phyloP scores from a whole-genome alignment of 2,797 vertebrate genomes.

The Myotis findleyi region DNA sequence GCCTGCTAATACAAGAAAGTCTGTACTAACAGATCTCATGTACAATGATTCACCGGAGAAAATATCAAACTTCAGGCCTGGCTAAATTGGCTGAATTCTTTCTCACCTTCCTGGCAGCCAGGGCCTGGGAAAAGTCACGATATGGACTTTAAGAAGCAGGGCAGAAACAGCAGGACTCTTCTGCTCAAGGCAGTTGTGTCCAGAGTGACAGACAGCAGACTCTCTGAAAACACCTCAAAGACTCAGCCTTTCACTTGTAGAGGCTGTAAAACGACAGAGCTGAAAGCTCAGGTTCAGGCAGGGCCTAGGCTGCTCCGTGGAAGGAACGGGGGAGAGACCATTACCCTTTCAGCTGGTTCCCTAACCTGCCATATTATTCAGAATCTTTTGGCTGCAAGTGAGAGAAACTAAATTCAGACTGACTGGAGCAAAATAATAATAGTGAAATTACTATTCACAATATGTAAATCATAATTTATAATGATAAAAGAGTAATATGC shows the following conservation, averaged over 20 bases:
- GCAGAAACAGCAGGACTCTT: too few species aligned
- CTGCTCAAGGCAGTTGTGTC: not conserved
- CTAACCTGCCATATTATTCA: not conserved
- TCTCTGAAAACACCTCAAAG: not conserved
- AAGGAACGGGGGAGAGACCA: not conserved
- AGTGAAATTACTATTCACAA: not conserved
- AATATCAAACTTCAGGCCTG: not conserved
- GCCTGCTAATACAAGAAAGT: not conserved
- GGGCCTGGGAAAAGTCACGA: not conserved
- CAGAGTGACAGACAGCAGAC: not conserved
- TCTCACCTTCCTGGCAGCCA: not conserved
- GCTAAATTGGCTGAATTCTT: not conserved
- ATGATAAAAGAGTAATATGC: too few species aligned
- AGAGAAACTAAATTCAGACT: not conserved
- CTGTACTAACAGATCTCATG: not conserved
- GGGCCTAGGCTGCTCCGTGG: accelerated
- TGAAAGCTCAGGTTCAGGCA: not conserved
- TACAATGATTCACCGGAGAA: not conserved
- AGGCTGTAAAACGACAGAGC: not conserved
- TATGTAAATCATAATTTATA: not conserved
- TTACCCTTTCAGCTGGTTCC: not conserved
- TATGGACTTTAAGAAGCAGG: not conserved
- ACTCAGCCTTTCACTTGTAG: not conserved
- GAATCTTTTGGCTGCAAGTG: not conserved
- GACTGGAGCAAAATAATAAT: not conserved